Conservation (phyloP, 2,797 vertebrate species). For the Xiphorhynchus erythropygius region DNA sequence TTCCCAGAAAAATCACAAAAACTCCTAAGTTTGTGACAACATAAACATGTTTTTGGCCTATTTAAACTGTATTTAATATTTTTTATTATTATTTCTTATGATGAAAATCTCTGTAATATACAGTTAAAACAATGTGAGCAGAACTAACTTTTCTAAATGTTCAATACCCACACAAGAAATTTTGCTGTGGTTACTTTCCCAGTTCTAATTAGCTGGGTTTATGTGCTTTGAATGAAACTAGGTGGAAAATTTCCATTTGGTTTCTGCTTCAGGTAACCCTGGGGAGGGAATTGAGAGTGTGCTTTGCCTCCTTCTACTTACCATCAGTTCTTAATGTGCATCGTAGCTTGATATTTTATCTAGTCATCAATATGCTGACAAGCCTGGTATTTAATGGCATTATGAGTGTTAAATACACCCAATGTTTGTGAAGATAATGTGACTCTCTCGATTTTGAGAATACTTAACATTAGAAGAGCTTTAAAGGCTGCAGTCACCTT, state of each 20-base stretch:
- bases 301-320: constrained; percentile 12
- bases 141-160: background rate
- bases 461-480: constrained; percentile 59
- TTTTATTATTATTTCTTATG: background rate
- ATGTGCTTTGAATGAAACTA: constrained; percentile 18
- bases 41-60: background rate
- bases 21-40: accelerated
- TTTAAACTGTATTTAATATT: background rate
- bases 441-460: constrained; percentile 34
- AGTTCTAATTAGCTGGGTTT: constrained; percentile 1
- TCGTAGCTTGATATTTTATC: constrained; percentile 19
- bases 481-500: constrained; percentile 61
- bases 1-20: background rate
- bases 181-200: constrained; percentile 23
- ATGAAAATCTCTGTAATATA: background rate
- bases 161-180: background rate
- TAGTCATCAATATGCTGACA: constrained; percentile 24
- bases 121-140: background rate
- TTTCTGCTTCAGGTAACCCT: constrained; percentile 35
- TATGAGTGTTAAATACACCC: constrained; percentile 45
- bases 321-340: constrained; percentile 6
- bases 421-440: constrained; percentile 11
- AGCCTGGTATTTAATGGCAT: constrained; percentile 47
- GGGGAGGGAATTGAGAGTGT: background rate
- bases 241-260: constrained; percentile 4